Evolutionary conservation across 2,888 invertebrate species (phyloP).

Genomic region (Tortrix viridana): DNA sequence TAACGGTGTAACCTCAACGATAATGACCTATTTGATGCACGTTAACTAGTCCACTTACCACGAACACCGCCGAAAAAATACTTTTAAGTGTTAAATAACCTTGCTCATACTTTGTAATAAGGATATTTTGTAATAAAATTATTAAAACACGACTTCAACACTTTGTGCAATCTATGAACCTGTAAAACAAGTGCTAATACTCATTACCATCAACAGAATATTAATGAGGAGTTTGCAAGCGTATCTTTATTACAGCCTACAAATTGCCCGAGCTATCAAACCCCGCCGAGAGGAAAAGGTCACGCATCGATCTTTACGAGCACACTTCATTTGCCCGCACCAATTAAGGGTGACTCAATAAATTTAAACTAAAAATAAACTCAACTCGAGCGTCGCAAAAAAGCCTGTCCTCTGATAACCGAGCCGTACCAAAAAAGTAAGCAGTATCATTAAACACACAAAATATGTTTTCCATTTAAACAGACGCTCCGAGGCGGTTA

Average conservation of each 20-base stretch:
- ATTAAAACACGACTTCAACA: neutral
- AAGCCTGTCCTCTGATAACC: conserved; percentile 73
- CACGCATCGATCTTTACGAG: conserved; percentile 58
- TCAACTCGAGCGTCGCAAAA: conserved; percentile 69
- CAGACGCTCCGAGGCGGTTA: conserved; percentile 81
- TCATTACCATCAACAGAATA: conserved; percentile 16
- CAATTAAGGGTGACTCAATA: conserved; percentile 75
- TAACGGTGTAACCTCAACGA: too few relatives aligned
- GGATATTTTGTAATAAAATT: too few relatives aligned
- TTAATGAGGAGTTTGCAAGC: conserved; percentile 39
- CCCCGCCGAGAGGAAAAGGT: conserved; percentile 56
- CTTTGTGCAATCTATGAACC: neutral
- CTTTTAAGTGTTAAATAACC: too few relatives aligned
- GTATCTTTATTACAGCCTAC: conserved; percentile 25
- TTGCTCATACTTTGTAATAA: too few relatives aligned
- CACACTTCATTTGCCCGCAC: conserved; percentile 62
- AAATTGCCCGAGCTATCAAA: conserved; percentile 46
- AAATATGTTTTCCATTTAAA: conserved; percentile 84
- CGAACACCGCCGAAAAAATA: too few relatives aligned
- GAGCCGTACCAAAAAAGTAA: conserved; percentile 77
- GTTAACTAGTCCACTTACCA: too few relatives aligned
- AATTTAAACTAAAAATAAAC: conserved; percentile 70
- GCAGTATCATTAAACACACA: conserved; percentile 83
- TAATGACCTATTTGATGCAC: too few relatives aligned
- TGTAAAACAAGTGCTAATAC: neutral